phyloP scores from a whole-genome alignment of 2,113 vertebrate genomes.

The Azemiops feae region DNA sequence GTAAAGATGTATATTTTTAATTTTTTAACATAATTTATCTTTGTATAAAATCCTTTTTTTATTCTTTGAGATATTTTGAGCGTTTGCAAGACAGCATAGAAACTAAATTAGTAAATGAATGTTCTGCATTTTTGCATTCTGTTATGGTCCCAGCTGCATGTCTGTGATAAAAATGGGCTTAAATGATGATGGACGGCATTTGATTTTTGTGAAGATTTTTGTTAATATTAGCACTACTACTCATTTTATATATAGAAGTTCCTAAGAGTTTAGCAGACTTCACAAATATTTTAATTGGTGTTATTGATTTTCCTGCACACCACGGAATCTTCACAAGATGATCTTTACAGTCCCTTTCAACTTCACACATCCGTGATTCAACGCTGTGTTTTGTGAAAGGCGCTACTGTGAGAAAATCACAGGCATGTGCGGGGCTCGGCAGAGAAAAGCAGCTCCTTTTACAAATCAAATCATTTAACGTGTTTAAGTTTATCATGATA shows the following conservation, averaged over 20 bases:
- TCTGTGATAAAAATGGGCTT: background rate
- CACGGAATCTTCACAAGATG: background rate
- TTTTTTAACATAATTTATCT: background rate
- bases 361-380: background rate
- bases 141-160: background rate
- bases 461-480: background rate
- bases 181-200: background rate
- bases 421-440: background rate
- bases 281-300: background rate
- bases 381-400: background rate
- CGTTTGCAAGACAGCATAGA: background rate
- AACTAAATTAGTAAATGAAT: background rate
- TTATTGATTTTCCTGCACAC: background rate
- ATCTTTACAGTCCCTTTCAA: background rate
- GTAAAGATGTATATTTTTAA: background rate
- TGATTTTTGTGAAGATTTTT: background rate
- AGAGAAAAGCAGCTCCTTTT: background rate
- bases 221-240: background rate
- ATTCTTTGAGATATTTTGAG: background rate
- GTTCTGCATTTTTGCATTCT: background rate
- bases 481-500: too few relatives aligned
- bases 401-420: background rate
- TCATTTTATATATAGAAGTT: background rate
- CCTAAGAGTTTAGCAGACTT: background rate
- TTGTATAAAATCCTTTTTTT: background rate